Conservation (phyloP, 2,797 vertebrate species). For the Atherinosoma microstoma region DNA sequence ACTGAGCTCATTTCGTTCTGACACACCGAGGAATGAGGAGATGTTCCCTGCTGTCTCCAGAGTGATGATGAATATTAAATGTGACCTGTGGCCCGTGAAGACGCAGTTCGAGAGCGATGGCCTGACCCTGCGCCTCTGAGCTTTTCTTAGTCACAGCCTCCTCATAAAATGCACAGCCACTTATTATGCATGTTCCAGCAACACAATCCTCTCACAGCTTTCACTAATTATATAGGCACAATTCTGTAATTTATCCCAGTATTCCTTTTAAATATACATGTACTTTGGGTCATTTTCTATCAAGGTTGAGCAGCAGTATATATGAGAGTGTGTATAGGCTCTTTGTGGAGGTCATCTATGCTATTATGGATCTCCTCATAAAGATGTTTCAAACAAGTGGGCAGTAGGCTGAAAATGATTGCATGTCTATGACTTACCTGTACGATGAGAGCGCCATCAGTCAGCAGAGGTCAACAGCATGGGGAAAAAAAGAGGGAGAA, state of each 20-base stretch:
- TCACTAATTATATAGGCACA: slow-evolving; percentile 56
- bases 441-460: slow-evolving; percentile 24
- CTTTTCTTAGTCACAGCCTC: slow-evolving; percentile 47
- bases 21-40: slow-evolving; percentile 1
- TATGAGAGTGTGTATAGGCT: background rate
- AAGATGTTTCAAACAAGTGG: slow-evolving; percentile 36
- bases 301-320: slow-evolving; percentile 9
- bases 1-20: background rate
- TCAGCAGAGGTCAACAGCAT: slow-evolving; percentile 18
- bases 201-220: slow-evolving; percentile 44
- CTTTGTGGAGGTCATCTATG: slow-evolving; percentile 42
- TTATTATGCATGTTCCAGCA: slow-evolving; percentile 55
- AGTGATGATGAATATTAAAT: slow-evolving; percentile 57
- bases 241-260: slow-evolving; percentile 20
- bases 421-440: slow-evolving; percentile 73
- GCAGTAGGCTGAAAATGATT: slow-evolving; percentile 29
- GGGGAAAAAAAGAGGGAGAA: slow-evolving; percentile 17
- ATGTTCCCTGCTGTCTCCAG: slow-evolving; percentile 7
- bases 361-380: slow-evolving; percentile 46
- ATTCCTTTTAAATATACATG: slow-evolving; percentile 9
- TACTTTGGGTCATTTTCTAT: slow-evolving; percentile 30
- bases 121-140: slow-evolving; percentile 43
- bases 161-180: slow-evolving; percentile 37
- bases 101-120: slow-evolving; percentile 6
- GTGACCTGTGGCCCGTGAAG: slow-evolving; percentile 19